Evolutionary conservation across 2,797 vertebrate species (phyloP).

Genomic region (Chiroxiphia lanceolata): DNA sequence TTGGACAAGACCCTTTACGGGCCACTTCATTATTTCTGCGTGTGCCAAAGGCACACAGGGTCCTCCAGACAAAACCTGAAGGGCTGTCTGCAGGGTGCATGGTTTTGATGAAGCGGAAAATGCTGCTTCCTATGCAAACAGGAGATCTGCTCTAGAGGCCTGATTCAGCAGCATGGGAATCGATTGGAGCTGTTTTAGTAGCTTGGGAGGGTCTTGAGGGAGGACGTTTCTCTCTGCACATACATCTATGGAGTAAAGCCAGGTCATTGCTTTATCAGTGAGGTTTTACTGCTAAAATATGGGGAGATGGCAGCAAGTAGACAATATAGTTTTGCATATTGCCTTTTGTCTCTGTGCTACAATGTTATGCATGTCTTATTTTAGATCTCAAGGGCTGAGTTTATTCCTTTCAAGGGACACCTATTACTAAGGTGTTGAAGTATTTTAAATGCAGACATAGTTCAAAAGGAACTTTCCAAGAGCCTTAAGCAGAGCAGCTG

Average conservation of each 20-base stretch:
- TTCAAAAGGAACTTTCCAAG: background rate
- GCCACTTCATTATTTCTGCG: background rate
- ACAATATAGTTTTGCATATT: background rate
- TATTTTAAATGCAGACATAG: background rate
- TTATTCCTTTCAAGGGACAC: background rate
- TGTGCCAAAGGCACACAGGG: background rate
- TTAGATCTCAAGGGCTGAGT: background rate
- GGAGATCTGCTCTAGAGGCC: background rate
- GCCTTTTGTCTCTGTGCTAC: background rate
- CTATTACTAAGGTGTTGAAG: background rate
- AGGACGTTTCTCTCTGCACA: background rate
- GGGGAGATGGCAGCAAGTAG: background rate
- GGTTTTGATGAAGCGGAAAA: background rate
- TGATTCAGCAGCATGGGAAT: background rate
- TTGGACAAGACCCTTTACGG: background rate
- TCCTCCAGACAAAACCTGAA: background rate
- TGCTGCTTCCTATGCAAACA: background rate
- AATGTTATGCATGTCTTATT: background rate
- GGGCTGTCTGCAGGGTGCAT: background rate
- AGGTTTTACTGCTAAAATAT: background rate
- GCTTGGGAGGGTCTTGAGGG: background rate
- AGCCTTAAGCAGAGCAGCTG: background rate
- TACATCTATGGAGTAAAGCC: background rate
- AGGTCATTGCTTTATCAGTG: background rate
- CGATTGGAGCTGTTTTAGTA: background rate